Evolutionary conservation across 1,140 invertebrate species (phyloP).

Genomic region (Hormaphis cornu): DNA sequence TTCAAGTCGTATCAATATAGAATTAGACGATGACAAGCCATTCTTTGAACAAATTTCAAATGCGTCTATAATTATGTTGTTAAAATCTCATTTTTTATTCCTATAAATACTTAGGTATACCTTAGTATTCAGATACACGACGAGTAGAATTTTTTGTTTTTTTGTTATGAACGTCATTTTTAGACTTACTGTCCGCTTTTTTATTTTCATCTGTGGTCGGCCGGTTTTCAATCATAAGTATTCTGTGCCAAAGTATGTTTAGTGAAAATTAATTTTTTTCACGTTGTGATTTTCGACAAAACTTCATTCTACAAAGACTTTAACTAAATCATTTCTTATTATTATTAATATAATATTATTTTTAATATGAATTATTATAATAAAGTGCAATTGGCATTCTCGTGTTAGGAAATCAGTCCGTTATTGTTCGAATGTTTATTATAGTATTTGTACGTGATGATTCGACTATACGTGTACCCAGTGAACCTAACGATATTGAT

Average conservation of each 20-base stretch:
- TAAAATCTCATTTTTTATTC: no score
- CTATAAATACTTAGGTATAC: no score
- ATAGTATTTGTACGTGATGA: background rate
- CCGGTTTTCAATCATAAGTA: background rate
- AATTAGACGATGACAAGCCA: no score
- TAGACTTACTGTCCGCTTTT: background rate
- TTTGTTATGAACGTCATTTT: background rate
- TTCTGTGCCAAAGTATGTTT: slow-evolving; percentile 1
- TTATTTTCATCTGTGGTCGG: background rate
- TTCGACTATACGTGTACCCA: no score
- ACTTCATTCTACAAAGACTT: background rate
- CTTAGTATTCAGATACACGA: no score
- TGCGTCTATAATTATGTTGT: no score
- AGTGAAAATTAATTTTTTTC: background rate
- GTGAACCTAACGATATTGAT: no score
- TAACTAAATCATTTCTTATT: no score
- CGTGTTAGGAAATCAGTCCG: background rate
- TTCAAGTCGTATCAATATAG: no score
- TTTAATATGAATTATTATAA: no score
- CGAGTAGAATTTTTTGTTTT: background rate
- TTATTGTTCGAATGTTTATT: slow-evolving; percentile 9
- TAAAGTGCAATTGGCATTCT: background rate
- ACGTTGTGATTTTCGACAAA: slow-evolving; percentile 6
- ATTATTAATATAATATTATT: background rate
- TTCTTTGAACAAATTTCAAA: no score